These are phyloP conservation scores for Agrypnia vestita DNA, from an alignment of 1,140 invertebrate species.

Conservation along the genomic window DNA sequence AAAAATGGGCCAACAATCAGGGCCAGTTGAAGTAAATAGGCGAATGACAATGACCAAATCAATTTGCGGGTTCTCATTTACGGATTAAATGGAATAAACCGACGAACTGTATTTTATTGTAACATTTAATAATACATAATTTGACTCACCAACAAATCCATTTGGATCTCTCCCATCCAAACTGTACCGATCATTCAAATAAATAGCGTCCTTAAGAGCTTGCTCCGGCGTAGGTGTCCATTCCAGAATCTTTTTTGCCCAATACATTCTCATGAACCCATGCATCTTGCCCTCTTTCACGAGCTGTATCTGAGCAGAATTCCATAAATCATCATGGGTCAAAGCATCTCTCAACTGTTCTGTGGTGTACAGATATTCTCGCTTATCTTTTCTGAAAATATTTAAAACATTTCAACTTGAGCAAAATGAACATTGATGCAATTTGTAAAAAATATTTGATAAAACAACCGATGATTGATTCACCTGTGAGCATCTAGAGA, in stretches of 20 bases:
- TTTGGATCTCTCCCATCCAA: conserved; percentile 92
- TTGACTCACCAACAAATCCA: conserved; percentile 86
- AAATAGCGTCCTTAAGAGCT: conserved; percentile 84
- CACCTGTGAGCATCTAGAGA: conserved; percentile 84
- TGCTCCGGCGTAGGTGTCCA: conserved; percentile 87
- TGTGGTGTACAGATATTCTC: conserved; percentile 82
- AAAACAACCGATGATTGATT: conserved; percentile 14
- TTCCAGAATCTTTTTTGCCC: conserved; percentile 94
- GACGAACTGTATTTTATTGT: no score
- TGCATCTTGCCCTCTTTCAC: conserved; percentile 91
- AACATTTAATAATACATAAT: not conserved
- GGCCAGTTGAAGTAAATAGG: no score
- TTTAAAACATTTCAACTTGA: conserved; percentile 17
- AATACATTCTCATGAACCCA: conserved; percentile 94
- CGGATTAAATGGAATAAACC: no score
- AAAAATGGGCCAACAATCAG: no score
- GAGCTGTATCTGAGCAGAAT: conserved; percentile 90
- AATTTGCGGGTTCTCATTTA: no score
- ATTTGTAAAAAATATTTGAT: not conserved
- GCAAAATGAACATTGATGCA: not conserved
- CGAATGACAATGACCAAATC: no score
- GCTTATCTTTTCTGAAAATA: conserved; percentile 80
- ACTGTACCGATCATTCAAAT: conserved; percentile 91
- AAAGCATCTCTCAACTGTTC: conserved; percentile 81
- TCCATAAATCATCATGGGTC: conserved; percentile 94